These are phyloP conservation scores for Oncorhynchus clarkii DNA, from an alignment of 2,113 vertebrate species.

Conservation along the genomic window DNA sequence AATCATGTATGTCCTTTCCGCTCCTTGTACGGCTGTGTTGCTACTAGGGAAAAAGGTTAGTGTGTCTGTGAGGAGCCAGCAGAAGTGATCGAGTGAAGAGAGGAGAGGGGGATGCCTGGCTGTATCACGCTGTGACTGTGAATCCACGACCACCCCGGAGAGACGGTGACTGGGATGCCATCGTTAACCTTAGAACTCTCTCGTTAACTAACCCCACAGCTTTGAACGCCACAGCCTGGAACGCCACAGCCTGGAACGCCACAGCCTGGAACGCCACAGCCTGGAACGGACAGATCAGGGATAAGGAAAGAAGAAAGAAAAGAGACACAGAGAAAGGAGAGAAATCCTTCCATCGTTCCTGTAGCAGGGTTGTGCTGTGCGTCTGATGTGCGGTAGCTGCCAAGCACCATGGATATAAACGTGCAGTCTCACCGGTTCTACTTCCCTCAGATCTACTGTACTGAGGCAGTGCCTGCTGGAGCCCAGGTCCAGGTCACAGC, in stretches of 20 bases:
- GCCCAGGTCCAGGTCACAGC: conserved; percentile 53
- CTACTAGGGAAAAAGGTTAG: conserved; percentile 67
- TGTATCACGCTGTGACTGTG: conserved; percentile 22
- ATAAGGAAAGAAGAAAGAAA: background rate
- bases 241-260: background rate
- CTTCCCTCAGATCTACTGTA: conserved; percentile 75
- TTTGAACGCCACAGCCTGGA: background rate
- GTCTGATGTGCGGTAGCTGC: conserved; percentile 25
- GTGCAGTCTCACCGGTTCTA: conserved; percentile 72
- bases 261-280: background rate
- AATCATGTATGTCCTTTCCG: conserved; percentile 26
- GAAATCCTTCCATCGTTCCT: background rate
- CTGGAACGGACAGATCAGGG: conserved; percentile 17
- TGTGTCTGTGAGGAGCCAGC: conserved; percentile 57
- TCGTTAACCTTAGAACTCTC: conserved; percentile 38
- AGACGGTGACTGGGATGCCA: conserved; percentile 40
- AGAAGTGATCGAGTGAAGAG: conserved; percentile 47
- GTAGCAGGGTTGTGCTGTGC: conserved; percentile 10
- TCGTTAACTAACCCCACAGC: background rate
- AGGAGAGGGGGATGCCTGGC: conserved; percentile 47
- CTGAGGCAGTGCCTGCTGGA: conserved; percentile 51
- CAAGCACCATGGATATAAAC: conserved; percentile 70
- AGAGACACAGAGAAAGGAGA: background rate
- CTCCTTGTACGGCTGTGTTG: conserved; percentile 27
- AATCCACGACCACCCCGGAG: background rate